Conservation (phyloP, 2,888 invertebrate species). For the Aphidoletes aphidimyza region DNA sequence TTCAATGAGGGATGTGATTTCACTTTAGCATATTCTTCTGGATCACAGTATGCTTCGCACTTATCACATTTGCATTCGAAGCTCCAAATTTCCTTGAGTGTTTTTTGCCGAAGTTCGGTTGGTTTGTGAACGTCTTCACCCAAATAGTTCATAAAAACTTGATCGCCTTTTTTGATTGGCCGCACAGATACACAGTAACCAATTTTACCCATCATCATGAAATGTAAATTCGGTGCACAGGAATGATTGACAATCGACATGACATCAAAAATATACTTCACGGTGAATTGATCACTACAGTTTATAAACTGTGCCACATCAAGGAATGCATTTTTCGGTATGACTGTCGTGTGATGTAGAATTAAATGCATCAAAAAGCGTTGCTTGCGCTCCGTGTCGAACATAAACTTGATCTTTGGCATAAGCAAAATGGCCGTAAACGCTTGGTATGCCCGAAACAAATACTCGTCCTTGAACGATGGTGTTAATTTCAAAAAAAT, state of each 20-base stretch:
- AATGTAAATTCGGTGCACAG: background rate
- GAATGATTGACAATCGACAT: background rate
- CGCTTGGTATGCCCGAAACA: conserved; percentile 2
- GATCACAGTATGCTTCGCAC: too few relatives aligned
- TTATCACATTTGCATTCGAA: too few relatives aligned
- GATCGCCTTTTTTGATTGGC: background rate
- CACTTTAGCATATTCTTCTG: background rate
- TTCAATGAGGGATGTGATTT: background rate
- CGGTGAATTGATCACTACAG: background rate
- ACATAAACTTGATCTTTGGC: background rate
- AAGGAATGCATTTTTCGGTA: background rate
- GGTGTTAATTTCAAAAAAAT: background rate
- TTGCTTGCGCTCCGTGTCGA: conserved; percentile 11
- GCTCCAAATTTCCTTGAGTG: background rate
- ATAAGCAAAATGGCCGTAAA: background rate
- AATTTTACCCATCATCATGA: background rate
- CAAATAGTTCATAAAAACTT: background rate
- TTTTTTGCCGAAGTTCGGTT: background rate
- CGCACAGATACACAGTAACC: background rate
- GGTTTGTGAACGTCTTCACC: background rate
- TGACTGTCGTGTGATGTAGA: background rate
- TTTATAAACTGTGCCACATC: background rate
- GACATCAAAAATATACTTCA: background rate
- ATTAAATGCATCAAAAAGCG: background rate
- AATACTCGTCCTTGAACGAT: background rate